Evolutionary conservation across 2,113 vertebrate genomes (phyloP).

Genomic region (Isurus oxyrinchus): DNA sequence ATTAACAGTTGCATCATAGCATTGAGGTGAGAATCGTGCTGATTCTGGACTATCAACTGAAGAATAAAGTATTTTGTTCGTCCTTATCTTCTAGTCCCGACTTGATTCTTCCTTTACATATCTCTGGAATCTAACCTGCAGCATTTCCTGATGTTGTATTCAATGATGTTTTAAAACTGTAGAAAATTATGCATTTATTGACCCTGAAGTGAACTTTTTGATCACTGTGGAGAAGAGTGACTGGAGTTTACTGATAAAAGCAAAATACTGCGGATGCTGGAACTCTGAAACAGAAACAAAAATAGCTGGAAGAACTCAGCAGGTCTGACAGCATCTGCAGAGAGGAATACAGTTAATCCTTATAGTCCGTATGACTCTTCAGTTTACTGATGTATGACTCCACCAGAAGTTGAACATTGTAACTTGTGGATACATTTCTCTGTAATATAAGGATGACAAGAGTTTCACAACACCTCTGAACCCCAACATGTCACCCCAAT

Average conservation of each 20-base stretch:
- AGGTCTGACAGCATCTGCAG: too few relatives aligned
- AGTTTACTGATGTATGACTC: neutral
- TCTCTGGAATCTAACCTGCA: neutral
- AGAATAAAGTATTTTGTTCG: slow-evolving; percentile 20
- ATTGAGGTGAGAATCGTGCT: neutral
- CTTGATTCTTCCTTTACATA: neutral
- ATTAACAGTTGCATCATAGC: neutral
- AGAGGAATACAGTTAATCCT: too few relatives aligned
- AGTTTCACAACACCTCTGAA: neutral
- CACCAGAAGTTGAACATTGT: neutral
- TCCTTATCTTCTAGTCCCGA: neutral
- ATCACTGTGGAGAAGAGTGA: neutral
- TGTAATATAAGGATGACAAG: neutral
- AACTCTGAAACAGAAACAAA: too few relatives aligned
- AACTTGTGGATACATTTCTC: neutral
- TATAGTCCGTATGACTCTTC: too few relatives aligned
- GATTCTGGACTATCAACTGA: neutral
- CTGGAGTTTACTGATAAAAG: neutral
- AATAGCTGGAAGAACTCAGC: too few relatives aligned
- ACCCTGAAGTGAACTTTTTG: too few relatives aligned
- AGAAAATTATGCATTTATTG: neutral
- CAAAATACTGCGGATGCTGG: too few relatives aligned
- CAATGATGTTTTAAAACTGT: neutral
- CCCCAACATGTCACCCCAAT: too few relatives aligned
- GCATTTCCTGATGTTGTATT: neutral